phyloP scores from a whole-genome alignment of 2,888 invertebrate species.

The Arge pagana region DNA sequence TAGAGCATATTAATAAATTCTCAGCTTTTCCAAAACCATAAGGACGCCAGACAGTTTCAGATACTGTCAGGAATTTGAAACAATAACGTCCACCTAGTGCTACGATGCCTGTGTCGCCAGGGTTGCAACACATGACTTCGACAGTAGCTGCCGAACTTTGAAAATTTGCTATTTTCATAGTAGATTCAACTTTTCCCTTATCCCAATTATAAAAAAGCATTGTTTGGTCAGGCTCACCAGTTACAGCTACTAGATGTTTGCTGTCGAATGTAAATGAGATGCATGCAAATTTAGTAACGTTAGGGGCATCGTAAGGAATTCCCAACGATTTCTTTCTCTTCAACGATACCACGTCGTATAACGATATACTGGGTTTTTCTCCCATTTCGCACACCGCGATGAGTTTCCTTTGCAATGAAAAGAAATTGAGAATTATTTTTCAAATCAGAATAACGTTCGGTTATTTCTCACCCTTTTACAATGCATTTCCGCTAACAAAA shows the following conservation, averaged over 20 bases:
- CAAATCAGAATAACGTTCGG: slow-evolving; percentile 8
- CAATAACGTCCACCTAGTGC: slow-evolving; percentile 69
- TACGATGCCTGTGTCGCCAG: slow-evolving; percentile 74
- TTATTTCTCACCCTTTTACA: too few species aligned
- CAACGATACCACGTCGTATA: slow-evolving; percentile 74
- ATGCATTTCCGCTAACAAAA: too few species aligned
- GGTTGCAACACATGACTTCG: slow-evolving; percentile 75
- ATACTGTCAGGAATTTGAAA: slow-evolving; percentile 76
- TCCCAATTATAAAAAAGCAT: slow-evolving; percentile 83
- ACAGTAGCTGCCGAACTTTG: slow-evolving; percentile 70
- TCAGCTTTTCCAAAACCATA: slow-evolving; percentile 86
- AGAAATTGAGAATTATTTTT: slow-evolving; percentile 30
- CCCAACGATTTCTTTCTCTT: slow-evolving; percentile 72
- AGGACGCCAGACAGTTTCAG: slow-evolving; percentile 79
- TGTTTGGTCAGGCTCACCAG: slow-evolving; percentile 82
- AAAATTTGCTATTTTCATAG: slow-evolving; percentile 72
- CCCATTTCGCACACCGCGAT: slow-evolving; percentile 69
- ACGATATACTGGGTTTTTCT: slow-evolving; percentile 68
- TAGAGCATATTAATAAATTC: slow-evolving; percentile 72
- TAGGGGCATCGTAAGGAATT: slow-evolving; percentile 65
- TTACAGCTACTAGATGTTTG: slow-evolving; percentile 77
- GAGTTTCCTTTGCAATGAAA: slow-evolving; percentile 66
- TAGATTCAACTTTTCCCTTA: slow-evolving; percentile 78
- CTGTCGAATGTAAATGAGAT: slow-evolving; percentile 82
- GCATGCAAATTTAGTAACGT: slow-evolving; percentile 69